Conservation (phyloP, 2,888 invertebrate genomes). For the Limnephilus rhombicus region DNA sequence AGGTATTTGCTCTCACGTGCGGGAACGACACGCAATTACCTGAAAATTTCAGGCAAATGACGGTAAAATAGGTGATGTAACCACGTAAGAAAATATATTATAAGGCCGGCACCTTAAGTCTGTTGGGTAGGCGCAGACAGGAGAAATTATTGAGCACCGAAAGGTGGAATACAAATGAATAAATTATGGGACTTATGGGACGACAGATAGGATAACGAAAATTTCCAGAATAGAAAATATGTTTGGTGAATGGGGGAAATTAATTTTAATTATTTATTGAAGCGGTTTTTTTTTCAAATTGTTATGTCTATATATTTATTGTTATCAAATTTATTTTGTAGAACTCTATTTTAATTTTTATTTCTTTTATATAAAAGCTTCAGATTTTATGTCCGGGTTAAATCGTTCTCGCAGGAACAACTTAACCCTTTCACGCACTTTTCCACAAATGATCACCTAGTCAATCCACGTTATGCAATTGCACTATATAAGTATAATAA, state of each 20-base stretch:
- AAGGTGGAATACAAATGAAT: background rate
- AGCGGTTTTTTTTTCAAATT: no score
- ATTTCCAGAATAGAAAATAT: background rate
- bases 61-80: background rate
- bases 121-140: background rate
- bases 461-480: no score
- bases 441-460: no score
- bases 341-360: no score
- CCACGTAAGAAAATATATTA: background rate
- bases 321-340: no score
- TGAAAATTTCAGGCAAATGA: background rate
- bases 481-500: no score
- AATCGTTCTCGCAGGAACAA: no score
- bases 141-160: background rate
- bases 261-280: no score
- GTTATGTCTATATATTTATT: no score
- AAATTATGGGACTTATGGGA: background rate
- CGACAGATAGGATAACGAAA: background rate
- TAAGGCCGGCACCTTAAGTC: background rate
- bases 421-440: no score
- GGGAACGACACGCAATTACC: background rate
- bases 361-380: no score
- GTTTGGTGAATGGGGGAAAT: background rate
- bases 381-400: no score
- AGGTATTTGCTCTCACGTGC: background rate